Base-by-base conservation (phyloP, 1,140 invertebrate species). In the Pseudomyrmex flavicornis region DNA sequence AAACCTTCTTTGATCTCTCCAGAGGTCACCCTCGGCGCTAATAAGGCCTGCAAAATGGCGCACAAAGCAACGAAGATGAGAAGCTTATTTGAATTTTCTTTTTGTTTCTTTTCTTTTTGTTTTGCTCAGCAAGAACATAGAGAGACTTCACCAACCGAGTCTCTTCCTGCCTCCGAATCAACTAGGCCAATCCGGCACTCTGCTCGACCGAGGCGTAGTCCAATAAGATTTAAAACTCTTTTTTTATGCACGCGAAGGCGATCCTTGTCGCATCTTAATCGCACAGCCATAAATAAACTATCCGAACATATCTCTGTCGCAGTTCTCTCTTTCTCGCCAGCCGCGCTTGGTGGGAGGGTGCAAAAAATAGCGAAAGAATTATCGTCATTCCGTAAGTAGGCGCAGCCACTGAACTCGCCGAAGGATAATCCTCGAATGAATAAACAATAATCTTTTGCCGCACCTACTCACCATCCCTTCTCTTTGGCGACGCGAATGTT, bases 1-100 rank as follows among this genome's bases (percentile, higher is more conserved):
- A 85, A 98, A 97, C 89, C 96, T 96, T 44, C 98, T 95, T 88
- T 98, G 97, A 86, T 98, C 96, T 85, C 95, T 96, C 98, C 98
- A 99, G 17, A 96, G 90, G 4, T 95, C 94, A 0, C 98, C 98
- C 92, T 98, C 96, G 1, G 98, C 95, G 82, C 97, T 97, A 89
- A 98, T 97, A 5, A 98, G 92, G 69, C 97, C 97, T 98, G 90
- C 35, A 92, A 72, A 97, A 97, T 12, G 12, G 13, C 98, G 89
- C 46, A 95, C 50, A 77, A 65, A 94, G 7, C 8, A 82, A 86
- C 12, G 1, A 0, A 15, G n/a, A 48, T 17, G 5, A 77, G n/a
- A 69, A 20, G 12, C 22, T 58, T 26, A 5, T 15, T 26, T 46
- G 3, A 62, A 50, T 75, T 66, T 76, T 48, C 44, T 46, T 17